These are phyloP conservation scores for Spheniscus humboldti DNA, from an alignment of 2,797 vertebrate genomes.

Conservation along the genomic window DNA sequence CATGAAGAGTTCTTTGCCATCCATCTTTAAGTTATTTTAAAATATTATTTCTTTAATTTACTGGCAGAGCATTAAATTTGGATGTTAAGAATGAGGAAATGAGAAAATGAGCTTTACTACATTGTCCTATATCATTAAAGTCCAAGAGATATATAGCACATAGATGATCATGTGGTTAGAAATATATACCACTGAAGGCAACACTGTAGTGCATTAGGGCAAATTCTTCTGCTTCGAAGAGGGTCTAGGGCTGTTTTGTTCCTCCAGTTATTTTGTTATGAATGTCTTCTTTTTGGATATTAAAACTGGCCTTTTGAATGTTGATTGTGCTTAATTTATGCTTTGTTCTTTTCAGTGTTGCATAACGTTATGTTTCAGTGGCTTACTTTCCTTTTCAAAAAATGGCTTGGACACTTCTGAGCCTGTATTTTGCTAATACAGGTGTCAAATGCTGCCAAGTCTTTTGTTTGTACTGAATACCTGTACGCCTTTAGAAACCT, in stretches of 20 bases:
- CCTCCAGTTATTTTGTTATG: background rate
- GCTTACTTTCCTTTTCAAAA: background rate
- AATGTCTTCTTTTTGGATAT: background rate
- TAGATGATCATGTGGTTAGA: background rate
- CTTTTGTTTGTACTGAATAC: background rate
- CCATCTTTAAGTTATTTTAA: background rate
- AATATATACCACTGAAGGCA: background rate
- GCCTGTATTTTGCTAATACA: background rate
- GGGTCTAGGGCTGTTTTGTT: background rate
- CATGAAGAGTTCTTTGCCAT: background rate
- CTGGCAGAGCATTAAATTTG: background rate
- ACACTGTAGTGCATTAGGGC: background rate
- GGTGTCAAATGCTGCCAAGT: background rate
- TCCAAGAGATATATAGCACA: background rate
- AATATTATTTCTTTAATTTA: background rate
- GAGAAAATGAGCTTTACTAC: background rate
- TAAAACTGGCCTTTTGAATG: background rate
- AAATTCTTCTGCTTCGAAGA: background rate
- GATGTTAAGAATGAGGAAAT: background rate
- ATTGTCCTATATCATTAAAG: background rate
- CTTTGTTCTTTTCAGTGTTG: background rate
- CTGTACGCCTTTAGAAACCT: background rate
- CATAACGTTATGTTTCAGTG: background rate
- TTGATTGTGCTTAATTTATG: background rate
- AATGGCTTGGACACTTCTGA: background rate